Evolutionary conservation across 2,113 vertebrate species (phyloP), one percentile per base, ranked within the genome.

Genomic region (Leptobrachium ailaonicum): DNA sequence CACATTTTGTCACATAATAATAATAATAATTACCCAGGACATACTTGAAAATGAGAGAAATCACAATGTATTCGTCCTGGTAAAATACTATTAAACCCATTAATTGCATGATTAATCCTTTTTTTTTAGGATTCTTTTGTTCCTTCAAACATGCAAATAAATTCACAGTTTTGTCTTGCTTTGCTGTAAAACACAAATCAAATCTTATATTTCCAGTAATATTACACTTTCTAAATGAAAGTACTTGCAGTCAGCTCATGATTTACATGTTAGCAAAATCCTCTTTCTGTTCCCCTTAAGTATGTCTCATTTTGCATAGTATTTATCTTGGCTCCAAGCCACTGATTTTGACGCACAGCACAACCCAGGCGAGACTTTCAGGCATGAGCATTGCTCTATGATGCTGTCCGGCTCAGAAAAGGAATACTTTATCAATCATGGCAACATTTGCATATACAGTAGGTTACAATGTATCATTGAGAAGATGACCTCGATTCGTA

Each of bases 331-430:
- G 76, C 68, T 6, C 1, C 4, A 13, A 14, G 43, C 58, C 69
- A 64, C 2, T 9, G 68, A 79, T 79, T 71, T 71, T 72, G 76
- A 79, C 44, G 76, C 58, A 71, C 68, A 54, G 70, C 68, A 64
- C 58, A 53, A 79, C 20, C 58, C 76, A 79, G 54, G 47, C 6
- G 76, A 71, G 76, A 71, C 68, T 71, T 32, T 41, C 2, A 75
- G 43, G 20, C 42, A 63, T 42, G 45, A 47, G 13, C 47, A 58
- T 44, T 32, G 3, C 8, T 70, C 32, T 8, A 7, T 41, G 14
- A 71, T 63, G 68, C 58, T 64, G 56, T 4, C 47, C 54, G 13
- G 58, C 50, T 72, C 20, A 50, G 70, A 14, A 72, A 54, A 20
- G 11, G 20, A 72, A 72, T 45, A 10, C 53, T 72, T 72, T 54